These are phyloP conservation scores for Drosophila histrio DNA, from an alignment of 2,888 invertebrate species.

Conservation along the genomic window DNA sequence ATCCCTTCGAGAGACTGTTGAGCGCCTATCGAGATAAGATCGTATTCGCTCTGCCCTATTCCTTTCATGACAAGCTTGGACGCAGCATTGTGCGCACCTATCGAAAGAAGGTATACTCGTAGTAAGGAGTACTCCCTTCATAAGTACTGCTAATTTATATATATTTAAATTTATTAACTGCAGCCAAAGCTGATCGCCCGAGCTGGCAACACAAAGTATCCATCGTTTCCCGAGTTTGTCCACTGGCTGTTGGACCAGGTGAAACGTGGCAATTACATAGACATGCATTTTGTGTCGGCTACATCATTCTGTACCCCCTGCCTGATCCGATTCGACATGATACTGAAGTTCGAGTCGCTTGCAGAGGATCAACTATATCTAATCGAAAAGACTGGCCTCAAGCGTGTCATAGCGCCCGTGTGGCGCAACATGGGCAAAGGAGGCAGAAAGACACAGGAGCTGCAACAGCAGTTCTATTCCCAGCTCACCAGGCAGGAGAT, in stretches of 20 bases:
- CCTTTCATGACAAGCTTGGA: slow-evolving; percentile 92
- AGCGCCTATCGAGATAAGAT: slow-evolving; percentile 94
- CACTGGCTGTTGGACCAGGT: slow-evolving; percentile 90
- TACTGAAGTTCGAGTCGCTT: slow-evolving; percentile 92
- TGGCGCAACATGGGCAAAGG: slow-evolving; percentile 93
- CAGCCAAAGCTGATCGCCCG: slow-evolving; percentile 59
- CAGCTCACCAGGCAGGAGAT: slow-evolving; percentile 90
- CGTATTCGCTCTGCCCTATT: slow-evolving; percentile 92
- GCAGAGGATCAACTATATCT: slow-evolving; percentile 93
- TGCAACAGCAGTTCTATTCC: slow-evolving; percentile 90
- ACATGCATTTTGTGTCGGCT: slow-evolving; percentile 96
- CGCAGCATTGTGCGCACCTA: slow-evolving; percentile 91
- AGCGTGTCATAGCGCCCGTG: slow-evolving; percentile 91
- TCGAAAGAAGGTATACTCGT: slow-evolving; percentile 84
- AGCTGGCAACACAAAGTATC: slow-evolving; percentile 86
- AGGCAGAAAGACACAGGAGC: slow-evolving; percentile 89
- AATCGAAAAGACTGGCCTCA: slow-evolving; percentile 90
- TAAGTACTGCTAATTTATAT: background rate
- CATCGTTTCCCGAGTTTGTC: slow-evolving; percentile 92
- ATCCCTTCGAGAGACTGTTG: slow-evolving; percentile 91
- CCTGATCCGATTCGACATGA: slow-evolving; percentile 91
- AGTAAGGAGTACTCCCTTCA: too few relatives aligned
- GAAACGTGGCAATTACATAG: slow-evolving; percentile 86
- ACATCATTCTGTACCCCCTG: slow-evolving; percentile 94
- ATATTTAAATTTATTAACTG: background rate